Base-by-base conservation (phyloP, 1,140 invertebrate genomes). In the Cydia pomonella region DNA sequence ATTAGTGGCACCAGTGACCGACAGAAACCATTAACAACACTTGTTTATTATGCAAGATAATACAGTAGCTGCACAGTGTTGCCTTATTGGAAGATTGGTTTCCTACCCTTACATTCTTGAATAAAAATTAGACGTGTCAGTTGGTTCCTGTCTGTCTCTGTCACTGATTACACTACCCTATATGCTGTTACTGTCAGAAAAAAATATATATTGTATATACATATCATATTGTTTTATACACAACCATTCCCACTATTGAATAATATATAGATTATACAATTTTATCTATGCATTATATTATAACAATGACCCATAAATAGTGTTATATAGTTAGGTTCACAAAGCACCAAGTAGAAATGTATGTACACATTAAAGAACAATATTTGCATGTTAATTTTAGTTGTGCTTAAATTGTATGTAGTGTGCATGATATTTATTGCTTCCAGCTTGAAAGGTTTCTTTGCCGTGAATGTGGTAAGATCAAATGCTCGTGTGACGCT, bases 381-480 rank as follows among this genome's bases (percentile, higher is more conserved):
- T 47, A 50, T n/a, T 76, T 25, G 75, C 38, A 62, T 83, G 87
- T 83, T 59, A 18, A 73, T 27, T 73, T 88, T 87, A 83, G 79
- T 86, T 85, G 85, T 87, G 73, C 71, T 77, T 74, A 33, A 69
- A 69, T 80, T 87, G 75, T 84, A 82, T 85, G 89, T 93, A 92
- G 91, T 88, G 75, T 90, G 91, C 91, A 91, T 91, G 89, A 79
- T 86, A 84, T 93, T 89, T 93, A 89, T 93, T 94, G 92, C 92
- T 94, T 93, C 75, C 93, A 94, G 94, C 94, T 94, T 93, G 94
- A 94, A 90, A 93, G 93, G 87, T 94, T 94, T 93, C 92, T 94
- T 87, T 94, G 94, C 92, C 91, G 93, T 82, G 93, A 94, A 80
- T 94, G 94, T 93, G 93, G 93, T 91, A 94, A 92, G 84, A 91